These are phyloP conservation scores for Echinarachnius parma DNA, from an alignment of 53 echinoderm and acorn worm species.

Conservation along the genomic window DNA sequence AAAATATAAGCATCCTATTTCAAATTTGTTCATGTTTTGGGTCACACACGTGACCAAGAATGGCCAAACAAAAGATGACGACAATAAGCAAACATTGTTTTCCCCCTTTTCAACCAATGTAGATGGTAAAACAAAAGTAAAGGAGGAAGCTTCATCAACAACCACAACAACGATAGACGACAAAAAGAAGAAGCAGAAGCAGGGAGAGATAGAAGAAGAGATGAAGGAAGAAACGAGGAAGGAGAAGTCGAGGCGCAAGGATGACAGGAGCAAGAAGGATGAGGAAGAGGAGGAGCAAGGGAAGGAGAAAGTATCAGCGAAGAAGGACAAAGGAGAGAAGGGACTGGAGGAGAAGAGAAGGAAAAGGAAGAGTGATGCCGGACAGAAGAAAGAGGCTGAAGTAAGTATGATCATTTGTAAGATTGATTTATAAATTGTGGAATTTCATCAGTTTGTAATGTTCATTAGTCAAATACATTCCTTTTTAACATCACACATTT, in stretches of 20 bases:
- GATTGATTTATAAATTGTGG: no score
- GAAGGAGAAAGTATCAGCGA: constrained; percentile 11
- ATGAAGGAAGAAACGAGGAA: constrained; percentile 13
- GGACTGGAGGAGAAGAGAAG: constrained; percentile 10
- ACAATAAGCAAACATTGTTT: constrained; percentile 10
- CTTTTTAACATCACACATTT: no score
- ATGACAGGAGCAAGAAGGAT: constrained; percentile 38
- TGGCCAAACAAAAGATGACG: constrained; percentile 6
- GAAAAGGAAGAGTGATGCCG: constrained; percentile 38
- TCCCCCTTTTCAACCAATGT: no score
- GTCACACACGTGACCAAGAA: no score
- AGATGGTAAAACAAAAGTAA: no score
- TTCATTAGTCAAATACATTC: no score
- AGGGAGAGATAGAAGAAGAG: no score
- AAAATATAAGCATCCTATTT: no score
- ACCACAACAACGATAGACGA: constrained; percentile 12
- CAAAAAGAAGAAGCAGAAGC: constrained; percentile 6
- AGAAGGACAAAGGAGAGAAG: constrained; percentile 23
- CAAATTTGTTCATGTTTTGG: no score
- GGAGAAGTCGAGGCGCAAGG: constrained; percentile 42
- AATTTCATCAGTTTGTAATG: no score
- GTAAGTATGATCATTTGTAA: no score
- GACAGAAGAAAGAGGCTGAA: constrained; percentile 19
- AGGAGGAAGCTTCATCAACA: no score
- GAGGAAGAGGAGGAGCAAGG: constrained; percentile 24